Evolutionary conservation across 2,888 invertebrate genomes (phyloP).

Genomic region (Lasioglossum lativentre): DNA sequence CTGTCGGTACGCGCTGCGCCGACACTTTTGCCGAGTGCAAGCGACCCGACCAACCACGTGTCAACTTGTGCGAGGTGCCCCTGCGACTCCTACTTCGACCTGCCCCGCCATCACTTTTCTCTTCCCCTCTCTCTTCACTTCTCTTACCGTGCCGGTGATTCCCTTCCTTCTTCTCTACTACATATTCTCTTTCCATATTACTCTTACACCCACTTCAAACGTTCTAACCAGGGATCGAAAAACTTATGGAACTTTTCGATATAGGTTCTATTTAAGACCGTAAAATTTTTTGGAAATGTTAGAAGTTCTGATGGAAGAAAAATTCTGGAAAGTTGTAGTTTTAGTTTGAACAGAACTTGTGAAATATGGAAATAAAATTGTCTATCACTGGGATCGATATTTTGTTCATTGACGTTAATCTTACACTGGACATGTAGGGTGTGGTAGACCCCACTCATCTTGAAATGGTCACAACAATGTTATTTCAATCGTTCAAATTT

Average conservation of each 20-base stretch:
- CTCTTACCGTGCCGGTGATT: not conserved
- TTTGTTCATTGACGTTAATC: not conserved
- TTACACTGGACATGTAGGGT: no score
- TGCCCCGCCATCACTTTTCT: slow-evolving; percentile 31
- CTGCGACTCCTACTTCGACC: slow-evolving; percentile 55
- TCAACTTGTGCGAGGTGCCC: slow-evolving; percentile 76
- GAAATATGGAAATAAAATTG: no score
- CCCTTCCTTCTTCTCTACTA: slow-evolving; percentile 16
- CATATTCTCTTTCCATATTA: slow-evolving; percentile 14
- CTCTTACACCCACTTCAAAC: slow-evolving; percentile 11
- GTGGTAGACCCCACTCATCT: no score
- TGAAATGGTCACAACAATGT: no score
- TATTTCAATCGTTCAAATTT: no score
- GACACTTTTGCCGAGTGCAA: slow-evolving; percentile 80
- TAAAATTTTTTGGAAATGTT: not conserved
- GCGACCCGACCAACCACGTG: slow-evolving; percentile 81
- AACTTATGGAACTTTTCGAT: not conserved
- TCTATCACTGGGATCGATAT: not conserved
- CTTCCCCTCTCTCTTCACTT: slow-evolving; percentile 12
- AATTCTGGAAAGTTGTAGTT: not conserved
- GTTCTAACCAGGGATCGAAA: not conserved
- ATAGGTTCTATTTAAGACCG: not conserved
- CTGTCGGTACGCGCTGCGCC: slow-evolving; percentile 80
- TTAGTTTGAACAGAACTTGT: no score
- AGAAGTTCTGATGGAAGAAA: not conserved